phyloP scores from a whole-genome alignment of 2,888 invertebrate species.

The Drosophila multiciliata region DNA sequence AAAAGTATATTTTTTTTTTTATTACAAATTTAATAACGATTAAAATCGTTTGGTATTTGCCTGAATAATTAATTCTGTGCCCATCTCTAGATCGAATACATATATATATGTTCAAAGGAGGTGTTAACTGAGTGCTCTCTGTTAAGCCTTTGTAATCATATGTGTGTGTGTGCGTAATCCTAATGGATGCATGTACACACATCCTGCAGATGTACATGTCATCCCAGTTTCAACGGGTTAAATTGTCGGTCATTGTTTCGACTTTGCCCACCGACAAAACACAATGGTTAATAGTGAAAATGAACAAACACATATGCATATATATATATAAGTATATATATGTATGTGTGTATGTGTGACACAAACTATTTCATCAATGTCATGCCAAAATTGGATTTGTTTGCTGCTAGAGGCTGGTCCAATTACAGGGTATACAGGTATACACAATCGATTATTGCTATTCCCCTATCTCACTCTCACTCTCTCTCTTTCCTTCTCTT shows the following conservation, averaged over 20 bases:
- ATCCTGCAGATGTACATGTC: background rate
- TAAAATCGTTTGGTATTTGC: background rate
- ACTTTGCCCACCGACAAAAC: background rate
- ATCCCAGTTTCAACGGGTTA: background rate
- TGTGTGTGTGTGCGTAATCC: background rate
- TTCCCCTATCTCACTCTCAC: background rate
- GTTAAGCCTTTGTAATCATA: background rate
- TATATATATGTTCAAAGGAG: background rate
- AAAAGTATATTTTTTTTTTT: background rate
- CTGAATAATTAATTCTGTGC: background rate
- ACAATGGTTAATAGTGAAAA: background rate
- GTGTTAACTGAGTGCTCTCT: background rate
- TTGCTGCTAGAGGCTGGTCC: too few relatives aligned
- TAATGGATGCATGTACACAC: background rate
- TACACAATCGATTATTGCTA: slow-evolving; percentile 41
- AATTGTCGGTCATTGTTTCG: background rate
- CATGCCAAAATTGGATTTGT: background rate
- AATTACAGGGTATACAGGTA: slow-evolving; percentile 16
- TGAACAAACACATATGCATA: background rate
- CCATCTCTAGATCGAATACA: background rate
- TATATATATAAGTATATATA: background rate
- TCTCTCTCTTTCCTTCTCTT: background rate
- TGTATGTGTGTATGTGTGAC: background rate
- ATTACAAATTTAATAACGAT: background rate
- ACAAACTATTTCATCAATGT: background rate